Evolutionary conservation across 2,888 invertebrate species (phyloP), one percentile per base, ranked within the genome.

Genomic region (Ophion ellenae): DNA sequence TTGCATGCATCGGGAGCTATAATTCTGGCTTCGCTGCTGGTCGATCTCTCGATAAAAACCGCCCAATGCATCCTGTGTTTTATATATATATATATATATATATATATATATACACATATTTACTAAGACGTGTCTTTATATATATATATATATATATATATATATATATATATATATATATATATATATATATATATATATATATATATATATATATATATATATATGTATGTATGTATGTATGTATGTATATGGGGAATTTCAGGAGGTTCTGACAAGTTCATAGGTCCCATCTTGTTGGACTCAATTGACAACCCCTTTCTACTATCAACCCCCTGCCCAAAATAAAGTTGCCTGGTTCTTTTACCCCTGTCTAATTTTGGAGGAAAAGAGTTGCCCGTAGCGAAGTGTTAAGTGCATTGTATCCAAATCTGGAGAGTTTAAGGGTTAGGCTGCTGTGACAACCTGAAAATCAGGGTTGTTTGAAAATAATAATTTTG

Each of bases 1-100:
- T 86, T 86, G 86, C 83, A 86, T 86, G 81, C 86, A 83, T 86
- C 81, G 86, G 77, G 74, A 83, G 86, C 83, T 78, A 84, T 86
- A 86, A 86, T 83, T 86, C 86, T 84, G 86, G 80, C 78, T 70
- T 78, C 69, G 74, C 83, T 75, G 83, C 86, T 81, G 70, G 47
- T 63, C 82, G 86, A 86, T 86, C 83, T 84, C 75, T 83, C 86
- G 83, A 86, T 86, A 86, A 86, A 86, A 83, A 86, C 81, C 75
- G 78, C 75, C 83, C 59, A 70, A 86, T 81, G 83, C 86, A 86
- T 86, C 86, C 86, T 83, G 83, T 83, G 69, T 70, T 45, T 47
- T 61, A 57, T 57, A 17, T 36, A 36, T 59, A 53, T 61, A 20
- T 47, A 11, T 24, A 28, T 36, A 57, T 59, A 66, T 61, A 20